Conservation (phyloP, 2,888 invertebrate genomes). For the Phymatocera aterrima region DNA sequence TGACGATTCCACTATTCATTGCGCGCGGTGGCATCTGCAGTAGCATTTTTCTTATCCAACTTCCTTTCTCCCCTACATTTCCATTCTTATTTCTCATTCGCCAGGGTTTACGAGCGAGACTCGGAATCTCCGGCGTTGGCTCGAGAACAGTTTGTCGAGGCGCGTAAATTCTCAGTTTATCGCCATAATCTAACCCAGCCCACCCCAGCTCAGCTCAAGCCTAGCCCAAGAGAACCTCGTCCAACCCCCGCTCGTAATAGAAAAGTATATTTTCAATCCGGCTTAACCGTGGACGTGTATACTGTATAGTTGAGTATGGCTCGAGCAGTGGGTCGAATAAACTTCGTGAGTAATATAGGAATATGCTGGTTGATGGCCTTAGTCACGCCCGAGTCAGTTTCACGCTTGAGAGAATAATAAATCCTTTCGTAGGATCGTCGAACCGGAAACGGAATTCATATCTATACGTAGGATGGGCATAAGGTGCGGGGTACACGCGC, state of each 20-base stretch:
- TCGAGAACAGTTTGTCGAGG: constrained; percentile 42
- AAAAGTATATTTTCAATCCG: constrained; percentile 44
- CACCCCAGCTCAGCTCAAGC: too few relatives aligned
- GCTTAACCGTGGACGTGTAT: constrained; percentile 29
- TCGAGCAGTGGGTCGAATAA: constrained; percentile 34
- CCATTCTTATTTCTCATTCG: constrained; percentile 34
- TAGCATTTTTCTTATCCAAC: background rate
- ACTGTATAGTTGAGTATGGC: constrained; percentile 1
- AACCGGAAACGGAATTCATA: constrained; percentile 71
- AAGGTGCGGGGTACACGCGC: background rate
- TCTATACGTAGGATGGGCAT: constrained; percentile 43
- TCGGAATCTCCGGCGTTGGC: constrained; percentile 30
- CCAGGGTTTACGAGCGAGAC: constrained; percentile 15
- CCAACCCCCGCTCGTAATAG: constrained; percentile 29
- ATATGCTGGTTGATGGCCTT: constrained; percentile 67
- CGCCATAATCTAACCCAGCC: constrained; percentile 39
- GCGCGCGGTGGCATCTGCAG: background rate
- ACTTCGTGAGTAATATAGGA: constrained; percentile 28
- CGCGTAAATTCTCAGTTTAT: constrained; percentile 42
- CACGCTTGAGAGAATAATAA: constrained; percentile 70
- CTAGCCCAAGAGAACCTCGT: constrained; percentile 12
- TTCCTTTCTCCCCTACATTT: background rate
- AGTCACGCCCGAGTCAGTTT: constrained; percentile 65
- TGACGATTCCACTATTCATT: too few relatives aligned
- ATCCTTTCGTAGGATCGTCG: constrained; percentile 72